Conservation (phyloP, 2,888 invertebrate species). For the Cephus sareptanus region DNA sequence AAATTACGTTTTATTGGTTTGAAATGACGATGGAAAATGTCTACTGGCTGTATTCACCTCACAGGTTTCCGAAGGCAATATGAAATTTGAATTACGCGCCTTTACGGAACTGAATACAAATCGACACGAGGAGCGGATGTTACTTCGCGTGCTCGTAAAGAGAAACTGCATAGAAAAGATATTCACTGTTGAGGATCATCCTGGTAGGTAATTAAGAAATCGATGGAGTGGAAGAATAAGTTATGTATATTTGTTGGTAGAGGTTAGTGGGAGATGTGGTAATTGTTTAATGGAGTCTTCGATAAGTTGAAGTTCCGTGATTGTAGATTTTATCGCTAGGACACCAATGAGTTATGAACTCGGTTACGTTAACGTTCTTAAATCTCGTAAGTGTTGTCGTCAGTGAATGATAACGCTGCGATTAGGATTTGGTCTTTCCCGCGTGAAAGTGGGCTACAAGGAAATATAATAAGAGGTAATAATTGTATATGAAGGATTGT, state of each 20-base stretch:
- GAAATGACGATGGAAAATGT: not conserved
- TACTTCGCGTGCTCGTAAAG: not conserved
- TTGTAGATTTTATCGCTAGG: not conserved
- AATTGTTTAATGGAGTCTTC: not conserved
- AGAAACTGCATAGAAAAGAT: not conserved
- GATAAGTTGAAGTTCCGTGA: not conserved
- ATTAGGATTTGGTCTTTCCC: not conserved
- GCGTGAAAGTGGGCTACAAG: not conserved
- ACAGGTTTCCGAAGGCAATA: not conserved
- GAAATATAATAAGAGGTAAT: not conserved
- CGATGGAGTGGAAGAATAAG: not conserved
- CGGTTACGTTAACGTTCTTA: not conserved
- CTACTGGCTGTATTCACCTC: not conserved
- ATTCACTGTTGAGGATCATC: not conserved
- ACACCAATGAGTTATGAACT: not conserved
- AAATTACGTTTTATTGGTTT: not conserved
- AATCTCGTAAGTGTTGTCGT: not conserved
- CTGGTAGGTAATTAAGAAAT: not conserved
- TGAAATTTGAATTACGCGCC: not conserved
- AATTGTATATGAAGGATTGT: not conserved
- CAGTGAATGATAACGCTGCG: not conserved
- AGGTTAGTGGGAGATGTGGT: not conserved
- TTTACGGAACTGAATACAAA: not conserved
- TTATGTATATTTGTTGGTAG: not conserved
- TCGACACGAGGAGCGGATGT: not conserved